Base-by-base conservation (phyloP, 2,888 invertebrate genomes). In the Pardosa pseudoannulata region DNA sequence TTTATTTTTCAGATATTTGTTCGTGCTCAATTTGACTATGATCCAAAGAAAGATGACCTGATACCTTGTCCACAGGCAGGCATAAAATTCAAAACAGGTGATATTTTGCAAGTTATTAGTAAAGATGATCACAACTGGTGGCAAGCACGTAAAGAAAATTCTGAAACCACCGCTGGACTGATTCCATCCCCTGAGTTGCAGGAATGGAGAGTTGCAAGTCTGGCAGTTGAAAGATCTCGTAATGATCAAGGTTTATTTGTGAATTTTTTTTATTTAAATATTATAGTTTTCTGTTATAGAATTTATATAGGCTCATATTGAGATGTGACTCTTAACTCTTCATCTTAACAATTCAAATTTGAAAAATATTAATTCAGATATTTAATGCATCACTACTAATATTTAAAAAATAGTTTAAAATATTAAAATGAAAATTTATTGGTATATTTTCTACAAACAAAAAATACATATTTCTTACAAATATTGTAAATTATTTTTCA, bases 61-160 rank as follows among this genome's bases (percentile, higher is more conserved):
- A 99, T 99, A 93, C 99, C 99, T 31, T 99, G 99, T 92, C 96
- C 98, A 90, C 99, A 99, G 93, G 99, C 99, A 88, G 99, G 99
- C 82, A 96, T 99, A 91, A 95, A 96, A 90, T 99, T 98, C 93
- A 96, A 95, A 92, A 96, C 96, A 90, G 94, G 96, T 96, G 67
- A 89, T 80, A 87, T 85, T 82, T 91, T 93, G 16, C 93, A 98
- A 96, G 97, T 98, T 90, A 98, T 99, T 92, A 98, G 98, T 93
- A 98, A 98, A 93, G 99, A 99, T 92, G 99, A 99, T 92, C 96
- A 98, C 91, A 97, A 98, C 91, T 99, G 99, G 99, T 99, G 99
- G 99, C 99, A 99, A 93, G 98, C 97, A 74, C 94, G 96, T 89
- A 96, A 96, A 83, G 90, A 90, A 79, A 90, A 90, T 41, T 82